phyloP scores from a whole-genome alignment of 2,888 invertebrate genomes.

The Unio pictorum region DNA sequence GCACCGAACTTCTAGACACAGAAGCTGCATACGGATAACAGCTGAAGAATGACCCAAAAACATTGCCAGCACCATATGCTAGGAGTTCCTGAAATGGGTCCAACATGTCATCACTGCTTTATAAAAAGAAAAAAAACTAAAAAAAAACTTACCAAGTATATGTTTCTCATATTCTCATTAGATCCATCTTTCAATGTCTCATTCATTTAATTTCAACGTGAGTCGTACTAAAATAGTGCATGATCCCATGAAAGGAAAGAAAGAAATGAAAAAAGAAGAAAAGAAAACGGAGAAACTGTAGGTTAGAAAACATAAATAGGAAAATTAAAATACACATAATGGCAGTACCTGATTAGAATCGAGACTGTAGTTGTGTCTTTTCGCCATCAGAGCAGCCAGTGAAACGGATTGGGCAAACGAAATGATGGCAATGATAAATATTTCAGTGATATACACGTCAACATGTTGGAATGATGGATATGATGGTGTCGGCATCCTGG shows the following conservation, averaged over 20 bases:
- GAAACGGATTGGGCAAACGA: conserved; percentile 69
- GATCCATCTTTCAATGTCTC: too few relatives aligned
- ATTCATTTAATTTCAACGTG: too few relatives aligned
- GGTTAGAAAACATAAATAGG: background rate
- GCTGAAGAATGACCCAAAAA: conserved; percentile 77
- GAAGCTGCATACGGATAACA: conserved; percentile 71
- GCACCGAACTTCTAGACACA: conserved; percentile 78
- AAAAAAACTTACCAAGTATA: too few relatives aligned
- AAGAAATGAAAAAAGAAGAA: too few relatives aligned
- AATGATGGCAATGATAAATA: conserved; percentile 55
- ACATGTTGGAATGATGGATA: conserved; percentile 43
- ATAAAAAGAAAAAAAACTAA: too few relatives aligned
- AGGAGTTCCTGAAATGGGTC: conserved; percentile 61
- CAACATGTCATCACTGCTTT: background rate
- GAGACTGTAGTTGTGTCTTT: conserved; percentile 72
- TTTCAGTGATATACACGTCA: conserved; percentile 43
- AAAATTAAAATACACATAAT: background rate
- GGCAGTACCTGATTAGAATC: conserved; percentile 71
- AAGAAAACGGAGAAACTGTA: too few relatives aligned
- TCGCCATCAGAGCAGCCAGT: conserved; percentile 73
- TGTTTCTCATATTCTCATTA: too few relatives aligned
- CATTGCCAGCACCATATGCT: conserved; percentile 72
- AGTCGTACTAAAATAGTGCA: too few relatives aligned
- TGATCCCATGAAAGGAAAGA: too few relatives aligned
- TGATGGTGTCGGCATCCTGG: conserved; percentile 46